These are phyloP conservation scores for Ariolimax columbianus DNA, from an alignment of 2,888 invertebrate genomes.

Conservation along the genomic window DNA sequence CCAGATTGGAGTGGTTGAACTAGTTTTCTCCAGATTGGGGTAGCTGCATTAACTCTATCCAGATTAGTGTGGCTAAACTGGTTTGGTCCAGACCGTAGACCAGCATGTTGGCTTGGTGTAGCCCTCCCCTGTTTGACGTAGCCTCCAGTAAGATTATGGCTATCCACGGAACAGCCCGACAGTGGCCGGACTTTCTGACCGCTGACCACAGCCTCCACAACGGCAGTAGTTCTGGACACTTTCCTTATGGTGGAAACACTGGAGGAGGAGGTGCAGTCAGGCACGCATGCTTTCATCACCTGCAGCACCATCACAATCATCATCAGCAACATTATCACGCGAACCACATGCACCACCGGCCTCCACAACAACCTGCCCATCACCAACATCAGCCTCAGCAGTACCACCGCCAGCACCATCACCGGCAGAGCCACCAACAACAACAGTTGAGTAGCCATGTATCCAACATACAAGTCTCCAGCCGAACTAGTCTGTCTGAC, in stretches of 20 bases:
- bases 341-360: background rate
- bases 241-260: background rate
- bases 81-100: background rate
- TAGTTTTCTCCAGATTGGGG: background rate
- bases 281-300: background rate
- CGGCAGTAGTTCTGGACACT: background rate
- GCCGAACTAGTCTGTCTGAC: background rate
- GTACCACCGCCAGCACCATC: background rate
- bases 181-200: constrained; percentile 31
- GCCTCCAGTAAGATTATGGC: constrained; percentile 13
- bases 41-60: background rate
- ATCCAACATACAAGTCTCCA: background rate
- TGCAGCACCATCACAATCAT: background rate
- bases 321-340: background rate
- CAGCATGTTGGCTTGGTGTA: background rate
- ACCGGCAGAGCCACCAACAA: background rate
- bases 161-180: background rate
- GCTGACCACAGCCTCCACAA: background rate
- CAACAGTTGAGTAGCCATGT: background rate
- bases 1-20: too few species aligned
- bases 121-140: background rate
- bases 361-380: background rate
- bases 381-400: background rate
- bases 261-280: background rate
- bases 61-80: background rate